Evolutionary conservation across 2,113 vertebrate species (phyloP), one percentile per base, ranked within the genome.

Genomic region (Platichthys stellatus): DNA sequence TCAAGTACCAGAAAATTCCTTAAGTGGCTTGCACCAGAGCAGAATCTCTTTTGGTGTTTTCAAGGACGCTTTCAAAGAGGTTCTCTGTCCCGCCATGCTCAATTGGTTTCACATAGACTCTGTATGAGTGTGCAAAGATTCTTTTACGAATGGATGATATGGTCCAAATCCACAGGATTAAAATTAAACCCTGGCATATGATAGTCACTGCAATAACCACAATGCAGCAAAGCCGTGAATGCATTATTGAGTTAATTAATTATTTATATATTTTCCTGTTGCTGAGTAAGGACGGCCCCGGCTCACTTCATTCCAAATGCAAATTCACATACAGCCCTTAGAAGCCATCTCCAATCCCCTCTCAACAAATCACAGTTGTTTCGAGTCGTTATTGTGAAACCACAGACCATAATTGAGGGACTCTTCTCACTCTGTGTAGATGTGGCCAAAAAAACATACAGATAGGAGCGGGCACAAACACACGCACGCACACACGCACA

Each of bases 321-420:
- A 53, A 70, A 64, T 78, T 61, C 15, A 0, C 17, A 6, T 5
- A 43, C 3, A 0, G 24, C 47, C 58, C 24, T 53, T 61, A 57
- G 47, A 67, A 56, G 64, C 57, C 53, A 28, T 63, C 71, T 65
- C n/a, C 56, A 76, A 49, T 60, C 83, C 56, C 51, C 40, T 67
- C 78, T 69, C 60, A 60, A 67, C 78, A 72, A 76, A 74, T 83
- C 71, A 63, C 38, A 71, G 71, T 35, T 26, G 20, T 82, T 74
- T 17, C 23, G 69, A 4, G 81, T 56, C 77, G 47, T 64, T 72
- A 38, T 72, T 69, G 58, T 53, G 56, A 76, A 73, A 67, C 84
- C 80, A 47, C 76, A 78, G 73, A 73, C 78, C 70, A 78, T 65
- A 80, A 80, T 82, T 76, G 64, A 72, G 73, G 67, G 66, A 78